These are phyloP conservation scores for Rhingia campestris DNA, from an alignment of 2,888 invertebrate genomes.

Conservation along the genomic window DNA sequence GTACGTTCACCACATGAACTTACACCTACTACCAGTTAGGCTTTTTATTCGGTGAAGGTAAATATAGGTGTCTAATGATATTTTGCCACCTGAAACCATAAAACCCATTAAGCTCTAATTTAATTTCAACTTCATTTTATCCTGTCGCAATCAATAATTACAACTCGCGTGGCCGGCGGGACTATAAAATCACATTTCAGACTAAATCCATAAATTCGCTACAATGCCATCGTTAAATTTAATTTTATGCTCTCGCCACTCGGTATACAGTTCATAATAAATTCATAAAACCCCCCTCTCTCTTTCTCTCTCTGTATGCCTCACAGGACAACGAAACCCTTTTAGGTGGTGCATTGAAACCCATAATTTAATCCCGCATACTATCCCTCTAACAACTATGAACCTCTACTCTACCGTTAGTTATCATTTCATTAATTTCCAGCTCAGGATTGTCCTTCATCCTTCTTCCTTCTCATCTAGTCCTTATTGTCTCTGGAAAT, in stretches of 20 bases:
- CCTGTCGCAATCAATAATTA: too few species aligned
- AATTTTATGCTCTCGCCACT: constrained; percentile 30
- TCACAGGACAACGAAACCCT: constrained; percentile 30
- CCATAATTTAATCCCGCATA: constrained; percentile 22
- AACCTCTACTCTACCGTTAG: constrained; percentile 2
- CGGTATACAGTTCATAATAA: constrained; percentile 32
- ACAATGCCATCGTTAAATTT: constrained; percentile 25
- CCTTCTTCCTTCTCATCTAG: neutral
- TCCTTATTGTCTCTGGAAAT: constrained; percentile 42
- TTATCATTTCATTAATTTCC: constrained; percentile 46
- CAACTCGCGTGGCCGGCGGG: too few species aligned
- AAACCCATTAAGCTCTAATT: too few species aligned
- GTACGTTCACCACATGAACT: too few species aligned
- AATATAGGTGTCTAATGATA: too few species aligned
- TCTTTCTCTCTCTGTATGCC: neutral
- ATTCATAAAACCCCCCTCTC: constrained; percentile 11
- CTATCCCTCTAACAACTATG: constrained; percentile 6
- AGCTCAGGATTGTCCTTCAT: constrained; percentile 7
- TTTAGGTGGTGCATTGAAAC: constrained; percentile 25
- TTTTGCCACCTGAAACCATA: too few species aligned
- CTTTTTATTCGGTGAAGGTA: too few species aligned
- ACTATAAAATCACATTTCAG: constrained; percentile 10
- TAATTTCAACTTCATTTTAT: too few species aligned
- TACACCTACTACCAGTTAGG: too few species aligned
- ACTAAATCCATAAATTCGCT: constrained; percentile 4